Percentiles rank a stretch among this genome's conserved stretches.
Evolutionary conservation across 2,888 invertebrate genomes (phyloP).

Genomic region (Pammene fasciana): DNA sequence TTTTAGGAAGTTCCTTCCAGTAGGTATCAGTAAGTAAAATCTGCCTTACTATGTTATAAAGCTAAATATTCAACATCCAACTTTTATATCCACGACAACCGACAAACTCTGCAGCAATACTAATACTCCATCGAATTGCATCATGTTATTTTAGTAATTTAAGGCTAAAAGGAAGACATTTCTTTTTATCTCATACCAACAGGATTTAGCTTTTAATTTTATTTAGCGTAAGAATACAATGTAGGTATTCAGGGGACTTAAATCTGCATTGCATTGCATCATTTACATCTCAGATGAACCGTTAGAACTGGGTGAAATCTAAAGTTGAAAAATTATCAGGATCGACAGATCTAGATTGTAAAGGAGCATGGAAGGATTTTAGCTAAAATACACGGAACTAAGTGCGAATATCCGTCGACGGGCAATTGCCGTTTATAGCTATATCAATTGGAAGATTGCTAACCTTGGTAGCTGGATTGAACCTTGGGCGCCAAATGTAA

Average conservation of each 20-base stretch:
- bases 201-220: not conserved
- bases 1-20: no score
- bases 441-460: conserved; percentile 73
- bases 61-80: no score
- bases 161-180: not conserved
- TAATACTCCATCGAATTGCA: conserved; percentile 1
- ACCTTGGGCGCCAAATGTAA: conserved; percentile 18
- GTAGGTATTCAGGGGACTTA: no score
- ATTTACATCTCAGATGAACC: no score
- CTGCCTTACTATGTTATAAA: no score
- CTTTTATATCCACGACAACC: no score
- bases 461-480: conserved; percentile 40
- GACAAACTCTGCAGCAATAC: not conserved
- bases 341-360: not conserved
- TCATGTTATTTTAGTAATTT: not conserved
- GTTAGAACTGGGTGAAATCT: no score
- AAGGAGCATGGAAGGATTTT: not conserved
- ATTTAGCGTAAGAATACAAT: not conserved
- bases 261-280: no score
- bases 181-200: not conserved
- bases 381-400: conserved; percentile 52
- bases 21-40: no score
- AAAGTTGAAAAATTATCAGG: no score
- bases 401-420: conserved; percentile 60
- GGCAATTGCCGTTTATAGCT: conserved; percentile 59